Percentiles rank a stretch among this genome's conserved stretches.
These are phyloP conservation scores for Sesia apiformis DNA, from an alignment of 2,888 invertebrate genomes.

Conservation along the genomic window DNA sequence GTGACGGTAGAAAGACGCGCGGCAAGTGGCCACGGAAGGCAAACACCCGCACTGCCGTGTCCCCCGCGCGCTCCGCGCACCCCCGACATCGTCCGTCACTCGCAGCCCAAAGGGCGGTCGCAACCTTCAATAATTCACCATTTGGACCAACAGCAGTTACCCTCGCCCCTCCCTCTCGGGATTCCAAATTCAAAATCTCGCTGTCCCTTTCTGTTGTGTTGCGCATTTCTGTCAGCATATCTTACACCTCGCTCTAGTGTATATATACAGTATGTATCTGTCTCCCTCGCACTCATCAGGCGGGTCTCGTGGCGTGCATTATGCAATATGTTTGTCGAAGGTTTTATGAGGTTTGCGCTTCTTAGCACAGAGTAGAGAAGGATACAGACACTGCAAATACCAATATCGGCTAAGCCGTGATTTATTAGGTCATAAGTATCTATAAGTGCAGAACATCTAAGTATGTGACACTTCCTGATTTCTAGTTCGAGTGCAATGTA, in stretches of 20 bases:
- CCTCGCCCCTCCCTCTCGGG: constrained; percentile 39
- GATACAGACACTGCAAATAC: constrained; percentile 21
- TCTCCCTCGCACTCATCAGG: constrained; percentile 51
- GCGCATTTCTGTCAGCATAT: constrained; percentile 40
- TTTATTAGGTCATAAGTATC: no score
- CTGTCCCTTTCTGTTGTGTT: constrained; percentile 25
- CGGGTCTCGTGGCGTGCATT: constrained; percentile 48
- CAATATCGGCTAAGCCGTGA: no score
- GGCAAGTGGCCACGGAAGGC: constrained; percentile 36
- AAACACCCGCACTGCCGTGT: constrained; percentile 5
- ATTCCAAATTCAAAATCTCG: constrained; percentile 19
- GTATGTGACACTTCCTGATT: no score
- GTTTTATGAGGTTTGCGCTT: constrained; percentile 63
- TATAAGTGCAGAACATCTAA: no score
- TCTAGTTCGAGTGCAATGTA: no score
- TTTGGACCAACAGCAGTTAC: constrained; percentile 39
- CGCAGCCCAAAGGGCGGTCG: constrained; percentile 52
- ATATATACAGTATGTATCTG: not conserved
- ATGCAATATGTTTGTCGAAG: constrained; percentile 62
- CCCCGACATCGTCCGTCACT: constrained; percentile 9
- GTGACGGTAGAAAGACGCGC: constrained; percentile 60
- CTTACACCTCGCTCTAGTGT: constrained; percentile 16
- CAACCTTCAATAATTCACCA: constrained; percentile 57
- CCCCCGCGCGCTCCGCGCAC: constrained; percentile 5
- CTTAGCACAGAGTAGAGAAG: constrained; percentile 31